Percentiles rank a stretch among this genome's conserved stretches.
phyloP scores from a whole-genome alignment of 2,797 vertebrate species.

The Parauchenoglanis ngamensis region DNA sequence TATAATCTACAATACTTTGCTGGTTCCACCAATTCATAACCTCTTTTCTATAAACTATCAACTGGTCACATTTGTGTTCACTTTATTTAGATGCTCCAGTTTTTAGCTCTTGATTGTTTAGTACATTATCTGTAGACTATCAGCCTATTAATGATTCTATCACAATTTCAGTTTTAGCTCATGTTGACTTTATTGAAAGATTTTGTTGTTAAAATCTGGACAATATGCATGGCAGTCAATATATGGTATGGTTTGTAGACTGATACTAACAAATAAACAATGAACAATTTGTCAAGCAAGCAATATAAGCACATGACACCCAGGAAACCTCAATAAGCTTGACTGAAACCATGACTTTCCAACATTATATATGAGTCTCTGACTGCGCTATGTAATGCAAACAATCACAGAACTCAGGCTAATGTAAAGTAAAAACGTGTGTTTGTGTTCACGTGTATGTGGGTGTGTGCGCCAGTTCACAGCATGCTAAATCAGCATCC shows the following conservation, averaged over 20 bases:
- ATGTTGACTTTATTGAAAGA: background rate
- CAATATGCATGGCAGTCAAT: background rate
- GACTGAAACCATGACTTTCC: background rate
- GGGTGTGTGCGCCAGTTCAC: slow-evolving; percentile 57
- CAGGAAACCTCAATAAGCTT: background rate
- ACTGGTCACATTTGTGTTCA: no score
- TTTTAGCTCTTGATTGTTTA: background rate
- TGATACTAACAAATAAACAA: background rate
- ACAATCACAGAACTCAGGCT: background rate
- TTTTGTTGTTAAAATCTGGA: background rate
- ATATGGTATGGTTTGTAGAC: background rate
- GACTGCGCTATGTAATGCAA: background rate
- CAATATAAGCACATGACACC: background rate
- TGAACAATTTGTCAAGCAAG: background rate
- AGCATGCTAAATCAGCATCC: slow-evolving; percentile 64
- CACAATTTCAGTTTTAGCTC: background rate
- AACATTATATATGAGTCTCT: background rate
- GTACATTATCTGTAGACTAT: background rate
- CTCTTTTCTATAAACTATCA: background rate
- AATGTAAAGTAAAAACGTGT: background rate
- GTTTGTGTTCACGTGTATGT: background rate
- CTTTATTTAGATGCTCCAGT: background rate
- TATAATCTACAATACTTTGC: background rate
- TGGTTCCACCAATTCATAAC: background rate
- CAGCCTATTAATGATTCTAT: background rate